Evolutionary conservation across 2,113 vertebrate genomes (phyloP).

Genomic region (Dipodomys spectabilis): DNA sequence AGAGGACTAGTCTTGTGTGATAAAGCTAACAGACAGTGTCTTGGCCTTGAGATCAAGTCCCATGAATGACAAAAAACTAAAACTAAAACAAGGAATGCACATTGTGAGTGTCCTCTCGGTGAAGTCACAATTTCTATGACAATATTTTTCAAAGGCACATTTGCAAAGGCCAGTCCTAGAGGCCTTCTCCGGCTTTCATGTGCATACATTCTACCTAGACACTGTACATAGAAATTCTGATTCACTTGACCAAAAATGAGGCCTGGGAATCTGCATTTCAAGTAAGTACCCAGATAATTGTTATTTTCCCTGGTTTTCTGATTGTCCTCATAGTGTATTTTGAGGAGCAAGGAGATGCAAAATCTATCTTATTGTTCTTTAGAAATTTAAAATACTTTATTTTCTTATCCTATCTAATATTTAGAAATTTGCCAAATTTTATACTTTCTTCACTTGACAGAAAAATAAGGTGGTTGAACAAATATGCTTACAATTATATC

Average conservation of each 20-base stretch:
- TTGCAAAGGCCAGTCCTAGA: neutral
- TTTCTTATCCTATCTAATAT: neutral
- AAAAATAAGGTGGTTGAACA: neutral
- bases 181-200: neutral
- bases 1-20: no score
- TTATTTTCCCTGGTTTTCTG: neutral
- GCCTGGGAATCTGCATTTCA: neutral
- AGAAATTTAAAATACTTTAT: neutral
- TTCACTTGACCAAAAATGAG: neutral
- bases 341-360: neutral
- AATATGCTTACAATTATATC: neutral
- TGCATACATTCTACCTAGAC: neutral
- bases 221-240: neutral
- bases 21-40: no score
- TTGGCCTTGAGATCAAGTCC: no score
- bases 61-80: no score
- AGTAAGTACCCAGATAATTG: neutral
- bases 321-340: neutral
- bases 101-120: neutral
- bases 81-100: neutral
- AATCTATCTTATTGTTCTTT: neutral
- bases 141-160: neutral
- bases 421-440: neutral
- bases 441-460: neutral
- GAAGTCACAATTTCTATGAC: neutral